Percentiles rank a stretch among this genome's conserved stretches.
These are phyloP conservation scores for Magallana nippona DNA, from an alignment of 2,888 invertebrate species.

Conservation along the genomic window DNA sequence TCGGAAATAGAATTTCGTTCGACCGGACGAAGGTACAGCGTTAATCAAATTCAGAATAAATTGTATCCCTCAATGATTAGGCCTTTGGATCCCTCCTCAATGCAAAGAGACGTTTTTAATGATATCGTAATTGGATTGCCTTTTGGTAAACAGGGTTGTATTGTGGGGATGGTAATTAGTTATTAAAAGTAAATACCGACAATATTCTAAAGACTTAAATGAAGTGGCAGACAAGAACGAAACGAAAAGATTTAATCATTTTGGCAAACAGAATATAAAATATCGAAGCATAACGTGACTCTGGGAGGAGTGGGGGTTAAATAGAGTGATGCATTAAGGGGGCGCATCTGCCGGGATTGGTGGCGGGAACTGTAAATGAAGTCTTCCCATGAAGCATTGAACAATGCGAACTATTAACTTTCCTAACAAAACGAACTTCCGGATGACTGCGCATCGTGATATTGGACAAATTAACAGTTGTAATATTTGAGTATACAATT, in stretches of 20 bases:
- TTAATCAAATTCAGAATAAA: slow-evolving; percentile 7
- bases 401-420: too few species aligned
- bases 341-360: slow-evolving; percentile 22
- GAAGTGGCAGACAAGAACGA: slow-evolving; percentile 2
- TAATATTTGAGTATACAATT: too few species aligned
- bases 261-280: slow-evolving; percentile 32
- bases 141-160: neutral
- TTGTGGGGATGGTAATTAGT: slow-evolving; percentile 22
- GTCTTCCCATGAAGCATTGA: neutral
- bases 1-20: neutral
- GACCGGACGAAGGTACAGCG: neutral
- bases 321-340: neutral
- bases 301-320: neutral
- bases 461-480: too few species aligned
- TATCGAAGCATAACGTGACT: slow-evolving; percentile 16
- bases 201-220: slow-evolving; percentile 8
- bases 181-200: slow-evolving; percentile 37
- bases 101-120: neutral
- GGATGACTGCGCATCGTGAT: too few species aligned
- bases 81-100: neutral
- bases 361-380: slow-evolving; percentile 13
- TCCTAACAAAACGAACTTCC: too few species aligned
- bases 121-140: neutral
- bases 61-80: neutral
- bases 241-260: slow-evolving; percentile 30